Base-by-base conservation (phyloP, 2,888 invertebrate species). In the Parapristionchus giblindavisi region DNA sequence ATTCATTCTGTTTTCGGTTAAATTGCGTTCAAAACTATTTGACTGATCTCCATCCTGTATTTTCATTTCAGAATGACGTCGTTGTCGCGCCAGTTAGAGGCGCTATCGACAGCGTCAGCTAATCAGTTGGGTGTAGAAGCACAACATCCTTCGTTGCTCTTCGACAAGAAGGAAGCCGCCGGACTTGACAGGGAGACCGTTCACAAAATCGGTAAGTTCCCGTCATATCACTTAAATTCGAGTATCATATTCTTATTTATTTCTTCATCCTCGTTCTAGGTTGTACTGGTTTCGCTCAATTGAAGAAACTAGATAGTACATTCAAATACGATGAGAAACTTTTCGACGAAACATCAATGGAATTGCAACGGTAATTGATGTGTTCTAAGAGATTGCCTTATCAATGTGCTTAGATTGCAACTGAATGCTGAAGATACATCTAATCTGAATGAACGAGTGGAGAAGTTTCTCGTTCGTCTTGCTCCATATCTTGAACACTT, bases 401-500 rank as follows among this genome's bases (percentile, higher is more conserved):
- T 78, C 56, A 43, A 27, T 27, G 0, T 17, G 29, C 43, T 14
- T 27, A 80, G 85, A 17, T 75, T 80, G 17, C 75, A 96, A 0
- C 92, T 94, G 86, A 91, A 91, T 43, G 89, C 91, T 48, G 92
- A 93, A 77, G 91, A 92, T 0, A 97, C 97, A 88, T 90, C 92
- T 77, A 91, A 92, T 82, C 89, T 99, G 24, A 91, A 96, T 89
- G 90, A 90, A 52, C 91, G 91, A 3, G 93, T 99, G 32, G 91
- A 92, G 73, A 92, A 92, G 79, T 96, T 97, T 89, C 89, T 98
- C 0, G 89, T 93, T 2, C 91, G 84, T 29, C 80, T 96, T 4
- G 94, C 95, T 1, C 98, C 98, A 0, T 96, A 95, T 88, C 92
- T 98, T 82, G 90, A 94, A 68, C 89, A 95, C 0, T 93, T 93